A percentile compares a stretch with the other conserved stretches of the same genome.
phyloP scores from a whole-genome alignment of 2,113 vertebrate genomes.

The Rutilus rutilus region DNA sequence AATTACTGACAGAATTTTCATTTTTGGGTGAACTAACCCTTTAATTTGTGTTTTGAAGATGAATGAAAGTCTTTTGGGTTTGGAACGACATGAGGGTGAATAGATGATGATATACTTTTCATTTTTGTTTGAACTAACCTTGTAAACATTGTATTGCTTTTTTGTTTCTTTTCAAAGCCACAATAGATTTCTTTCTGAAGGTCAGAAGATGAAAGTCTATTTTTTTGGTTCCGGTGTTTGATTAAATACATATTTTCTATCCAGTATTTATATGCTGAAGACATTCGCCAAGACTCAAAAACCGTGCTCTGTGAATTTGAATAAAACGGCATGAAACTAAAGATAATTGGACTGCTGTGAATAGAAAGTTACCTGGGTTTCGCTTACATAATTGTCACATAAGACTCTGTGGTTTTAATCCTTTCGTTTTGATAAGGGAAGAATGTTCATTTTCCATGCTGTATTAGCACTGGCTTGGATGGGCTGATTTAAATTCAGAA shows the following conservation, averaged over 20 bases:
- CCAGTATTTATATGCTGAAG: constrained; percentile 26
- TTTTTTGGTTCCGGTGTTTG: not conserved
- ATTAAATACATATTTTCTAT: not conserved
- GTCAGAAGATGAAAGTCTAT: not conserved
- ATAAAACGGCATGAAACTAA: constrained; percentile 33
- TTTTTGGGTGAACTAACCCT: too few species aligned
- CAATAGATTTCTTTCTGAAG: not conserved
- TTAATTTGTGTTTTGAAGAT: too few species aligned
- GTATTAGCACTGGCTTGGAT: not conserved
- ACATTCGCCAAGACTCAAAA: constrained; percentile 18
- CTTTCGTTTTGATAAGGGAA: constrained; percentile 10
- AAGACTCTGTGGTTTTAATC: constrained; percentile 21
- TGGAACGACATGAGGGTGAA: too few species aligned
- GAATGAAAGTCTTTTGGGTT: too few species aligned
- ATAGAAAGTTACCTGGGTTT: constrained; percentile 13
- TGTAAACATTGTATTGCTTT: not conserved
- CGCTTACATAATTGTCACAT: constrained; percentile 13
- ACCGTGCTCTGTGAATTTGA: constrained; percentile 22
- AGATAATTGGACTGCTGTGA: constrained; percentile 32
- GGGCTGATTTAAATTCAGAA: constrained; percentile 1
- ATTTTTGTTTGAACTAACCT: too few species aligned
- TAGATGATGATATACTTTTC: too few species aligned
- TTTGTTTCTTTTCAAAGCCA: not conserved
- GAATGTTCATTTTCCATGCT: constrained; percentile 13
- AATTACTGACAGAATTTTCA: too few species aligned